These are phyloP conservation scores for Catotricha subobsoleta DNA, from an alignment of 2,888 invertebrate genomes.

Conservation along the genomic window DNA sequence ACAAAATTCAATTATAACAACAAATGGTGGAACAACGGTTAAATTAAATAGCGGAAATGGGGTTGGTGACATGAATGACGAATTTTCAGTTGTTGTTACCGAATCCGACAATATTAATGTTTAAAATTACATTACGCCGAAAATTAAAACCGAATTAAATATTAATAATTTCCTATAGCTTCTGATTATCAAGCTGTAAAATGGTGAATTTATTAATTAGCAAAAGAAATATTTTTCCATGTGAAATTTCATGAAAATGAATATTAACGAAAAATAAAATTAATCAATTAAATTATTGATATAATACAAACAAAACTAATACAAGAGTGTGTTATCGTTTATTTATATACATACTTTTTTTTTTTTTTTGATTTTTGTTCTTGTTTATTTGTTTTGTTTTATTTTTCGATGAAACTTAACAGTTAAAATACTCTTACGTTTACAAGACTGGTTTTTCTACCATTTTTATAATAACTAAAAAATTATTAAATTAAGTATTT, in stretches of 20 bases:
- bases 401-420: neutral
- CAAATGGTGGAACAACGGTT: constrained; percentile 12
- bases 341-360: neutral
- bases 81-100: constrained; percentile 22
- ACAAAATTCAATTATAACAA: constrained; percentile 16
- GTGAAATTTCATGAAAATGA: no score
- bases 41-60: constrained; percentile 11
- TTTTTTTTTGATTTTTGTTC: neutral
- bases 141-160: no score
- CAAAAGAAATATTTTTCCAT: no score
- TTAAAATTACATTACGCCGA: constrained; percentile 6
- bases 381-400: neutral
- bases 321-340: no score
- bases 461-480: constrained; percentile 1
- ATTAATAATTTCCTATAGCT: no score
- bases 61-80: constrained; percentile 12
- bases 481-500: no score
- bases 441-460: constrained; percentile 6
- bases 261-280: no score
- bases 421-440: neutral
- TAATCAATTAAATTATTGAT: no score
- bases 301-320: no score
- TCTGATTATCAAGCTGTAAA: neutral
- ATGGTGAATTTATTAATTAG: no score
- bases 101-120: constrained; percentile 32